Evolutionary conservation across 2,888 invertebrate species (phyloP), one percentile per base, ranked within the genome.

Genomic region (Tetramorium bicarinatum): DNA sequence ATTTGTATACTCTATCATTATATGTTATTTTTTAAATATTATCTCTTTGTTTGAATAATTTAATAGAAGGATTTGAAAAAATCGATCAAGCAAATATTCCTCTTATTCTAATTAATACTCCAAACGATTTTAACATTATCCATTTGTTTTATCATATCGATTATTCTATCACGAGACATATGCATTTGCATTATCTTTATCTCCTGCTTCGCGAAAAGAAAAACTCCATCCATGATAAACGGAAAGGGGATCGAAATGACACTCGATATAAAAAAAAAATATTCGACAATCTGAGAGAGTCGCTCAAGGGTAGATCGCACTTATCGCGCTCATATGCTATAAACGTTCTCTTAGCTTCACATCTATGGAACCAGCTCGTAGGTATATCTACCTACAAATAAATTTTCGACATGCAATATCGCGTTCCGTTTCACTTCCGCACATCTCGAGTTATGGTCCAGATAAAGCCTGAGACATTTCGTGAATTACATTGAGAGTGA

Each of bases 241-340:
- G 2, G 25, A 76, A 59, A 13, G 29, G 44, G 44, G 29, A n/a
- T 67, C n/a, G 11, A 67, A 67, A 29, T 77, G 56, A 15, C 54
- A 44, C 67, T 44, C 29, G 29, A 67, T 77, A 61, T 77, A 76
- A 15, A 47, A 64, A 56, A 66, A 29, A 34, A 54, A 77, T 13
- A 54, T 77, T 77, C 41, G 29, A 77, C 54, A 67, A 67, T 56
- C 54, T 66, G 29, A 41, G 15, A 64, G 52, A 66, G 41, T 44
- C 54, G n/a, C 44, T 67, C 77, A 44, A 61, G 66, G 54, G n/a
- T 54, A 77, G 9, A 77, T 29, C 44, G 67, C 29, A 67, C 44
- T 77, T 77, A 77, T 77, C 77, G 29, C 77, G 15, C 72, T 76
- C 69, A 69, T 44, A 56, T n/a, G 13, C 38, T 64, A 38, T 62